These are phyloP conservation scores for Mimas tiliae DNA, from an alignment of 2,888 invertebrate genomes.

Conservation along the genomic window DNA sequence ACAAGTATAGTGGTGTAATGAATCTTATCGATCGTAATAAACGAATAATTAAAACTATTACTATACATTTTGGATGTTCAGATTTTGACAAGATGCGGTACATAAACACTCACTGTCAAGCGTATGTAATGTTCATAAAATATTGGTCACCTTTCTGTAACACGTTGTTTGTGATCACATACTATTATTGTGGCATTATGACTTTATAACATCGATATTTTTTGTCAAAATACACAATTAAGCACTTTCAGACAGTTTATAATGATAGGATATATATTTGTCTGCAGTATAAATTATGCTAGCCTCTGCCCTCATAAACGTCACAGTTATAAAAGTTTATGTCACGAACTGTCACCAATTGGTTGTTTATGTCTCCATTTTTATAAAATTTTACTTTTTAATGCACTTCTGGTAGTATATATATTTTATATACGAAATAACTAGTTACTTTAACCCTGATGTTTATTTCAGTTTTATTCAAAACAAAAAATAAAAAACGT, in stretches of 20 bases:
- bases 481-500: no score
- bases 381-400: slow-evolving; percentile 16
- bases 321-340: slow-evolving; percentile 19
- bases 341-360: slow-evolving; percentile 17
- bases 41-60: no score
- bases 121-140: no score
- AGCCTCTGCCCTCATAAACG: slow-evolving; percentile 19
- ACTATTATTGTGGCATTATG: no score
- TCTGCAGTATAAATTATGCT: slow-evolving; percentile 1
- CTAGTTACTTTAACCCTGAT: background rate
- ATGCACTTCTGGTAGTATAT: background rate
- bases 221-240: background rate
- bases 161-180: no score
- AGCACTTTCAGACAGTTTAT: background rate
- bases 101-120: no score
- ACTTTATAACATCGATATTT: background rate
- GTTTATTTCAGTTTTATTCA: background rate
- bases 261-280: background rate
- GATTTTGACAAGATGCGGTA: no score
- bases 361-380: slow-evolving; percentile 11
- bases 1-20: no score
- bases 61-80: no score
- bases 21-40: no score
- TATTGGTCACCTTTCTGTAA: no score
- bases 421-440: background rate